Base-by-base conservation (phyloP, 2,888 invertebrate species). In the Hybos culiciformis region DNA sequence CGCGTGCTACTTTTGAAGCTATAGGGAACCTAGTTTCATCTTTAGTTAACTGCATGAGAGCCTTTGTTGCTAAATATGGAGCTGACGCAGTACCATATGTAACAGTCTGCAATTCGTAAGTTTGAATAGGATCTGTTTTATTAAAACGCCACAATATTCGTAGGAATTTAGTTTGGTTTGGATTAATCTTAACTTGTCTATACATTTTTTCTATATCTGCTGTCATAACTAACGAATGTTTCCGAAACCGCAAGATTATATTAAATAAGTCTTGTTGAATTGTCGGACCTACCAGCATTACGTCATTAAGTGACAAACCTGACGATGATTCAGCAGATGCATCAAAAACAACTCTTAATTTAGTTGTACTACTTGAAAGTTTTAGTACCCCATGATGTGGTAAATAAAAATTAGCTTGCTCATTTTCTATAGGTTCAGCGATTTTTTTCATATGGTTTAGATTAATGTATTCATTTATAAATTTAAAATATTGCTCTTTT, bases 321-420 rank as follows among this genome's bases (percentile, higher is more conserved):
- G n/a, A n/a, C n/a, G n/a, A n/a, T n/a, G n/a, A n/a, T n/a, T n/a
- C n/a, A n/a, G n/a, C n/a, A 15, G 40, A 48, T 24, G 38, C 48
- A 19, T 43, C 38, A 15, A 43, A 43, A 2, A 43, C 43, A n/a
- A 43, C 39, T 11, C 39, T 32, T 14, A 43, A 12, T 20, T 43
- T 43, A 9, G 39, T 39, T 3, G 33, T 38, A 5, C 18, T 32
- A 36, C 43, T 49, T 2, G 26, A 17, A 21, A 31, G 38, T 23
- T 45, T 43, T 14, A 51, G 31, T 11, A 50, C 44, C 9, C 43
- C 45, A 41, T 50, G 51, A 43, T 51, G 50, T 5, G 49, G 49
- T 20, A 52, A 23, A 42, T 42, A 51, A 29, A 44, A 50, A 15
- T 32, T 14, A n/a, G n/a, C n/a, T n/a, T n/a, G n/a, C n/a, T n/a